Evolutionary conservation across 2,888 invertebrate genomes (phyloP).

Genomic region (Isotomurus palustris): DNA sequence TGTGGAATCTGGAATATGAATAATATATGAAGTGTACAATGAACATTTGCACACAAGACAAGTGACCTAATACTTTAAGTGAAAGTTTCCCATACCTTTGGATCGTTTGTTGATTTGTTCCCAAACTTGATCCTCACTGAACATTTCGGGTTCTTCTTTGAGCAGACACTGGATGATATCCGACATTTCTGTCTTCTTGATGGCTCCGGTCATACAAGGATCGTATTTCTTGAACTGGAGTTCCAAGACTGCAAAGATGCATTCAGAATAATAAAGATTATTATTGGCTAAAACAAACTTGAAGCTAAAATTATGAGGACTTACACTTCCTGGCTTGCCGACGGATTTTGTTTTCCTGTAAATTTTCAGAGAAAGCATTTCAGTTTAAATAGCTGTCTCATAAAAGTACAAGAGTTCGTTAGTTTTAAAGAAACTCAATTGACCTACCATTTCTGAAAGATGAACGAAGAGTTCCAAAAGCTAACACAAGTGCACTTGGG

Average conservation of each 20-base stretch:
- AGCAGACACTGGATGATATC: constrained; percentile 26
- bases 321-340: constrained; percentile 34
- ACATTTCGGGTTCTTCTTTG: constrained; percentile 31
- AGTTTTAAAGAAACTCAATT: no score
- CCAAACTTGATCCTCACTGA: constrained; percentile 21
- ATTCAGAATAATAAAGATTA: neutral
- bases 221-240: constrained; percentile 30
- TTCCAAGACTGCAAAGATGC: constrained; percentile 24
- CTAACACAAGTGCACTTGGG: no score
- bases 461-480: no score
- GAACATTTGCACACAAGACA: no score
- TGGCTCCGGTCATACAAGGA: constrained; percentile 31
- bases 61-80: neutral
- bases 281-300: neutral
- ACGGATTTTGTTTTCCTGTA: constrained; percentile 35
- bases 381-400: no score
- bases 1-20: constrained; percentile 12
- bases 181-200: constrained; percentile 20
- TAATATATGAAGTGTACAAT: neutral
- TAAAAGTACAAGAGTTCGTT: no score
- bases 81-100: constrained; percentile 19
- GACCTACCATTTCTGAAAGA: no score
- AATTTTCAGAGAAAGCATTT: no score
- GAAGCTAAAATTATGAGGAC: neutral
- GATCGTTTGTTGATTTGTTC: constrained; percentile 21